A percentile compares a stretch with the other conserved stretches of the same genome.
phyloP scores from a whole-genome alignment of 2,888 invertebrate species.

The Pollenia amentaria region DNA sequence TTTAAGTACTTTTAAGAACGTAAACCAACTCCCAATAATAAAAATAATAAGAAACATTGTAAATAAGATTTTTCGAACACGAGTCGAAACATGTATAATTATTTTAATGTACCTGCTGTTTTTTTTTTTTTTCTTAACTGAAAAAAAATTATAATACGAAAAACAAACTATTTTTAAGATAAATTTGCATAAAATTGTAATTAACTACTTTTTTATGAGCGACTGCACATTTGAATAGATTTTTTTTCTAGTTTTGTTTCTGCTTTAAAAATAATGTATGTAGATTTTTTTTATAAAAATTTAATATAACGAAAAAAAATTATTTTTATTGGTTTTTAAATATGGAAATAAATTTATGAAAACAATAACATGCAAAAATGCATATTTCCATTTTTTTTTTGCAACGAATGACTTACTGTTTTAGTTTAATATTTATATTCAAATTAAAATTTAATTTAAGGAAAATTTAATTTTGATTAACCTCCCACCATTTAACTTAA shows the following conservation, averaged over 20 bases:
- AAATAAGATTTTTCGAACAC: constrained; percentile 70
- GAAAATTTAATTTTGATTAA: constrained; percentile 10
- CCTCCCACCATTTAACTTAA: too few relatives aligned
- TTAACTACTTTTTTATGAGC: constrained; percentile 77
- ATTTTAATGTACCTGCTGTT: constrained; percentile 73
- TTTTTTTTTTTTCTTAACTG: not conserved
- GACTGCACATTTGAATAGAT: constrained; percentile 72
- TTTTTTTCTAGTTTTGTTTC: constrained; percentile 52
- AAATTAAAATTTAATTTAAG: not conserved
- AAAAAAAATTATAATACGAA: constrained; percentile 18
- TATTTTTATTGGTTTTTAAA: constrained; percentile 66
- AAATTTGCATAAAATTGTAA: constrained; percentile 78
- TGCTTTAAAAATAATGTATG: not conserved
- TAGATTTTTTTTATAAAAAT: constrained; percentile 22
- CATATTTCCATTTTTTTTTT: constrained; percentile 8
- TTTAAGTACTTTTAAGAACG: constrained; percentile 41
- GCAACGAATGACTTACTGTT: constrained; percentile 24
- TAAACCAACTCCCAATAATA: constrained; percentile 12
- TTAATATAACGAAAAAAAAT: constrained; percentile 9
- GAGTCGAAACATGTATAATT: constrained; percentile 76
- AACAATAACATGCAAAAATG: constrained; percentile 39
- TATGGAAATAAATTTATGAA: constrained; percentile 58
- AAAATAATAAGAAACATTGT: constrained; percentile 19
- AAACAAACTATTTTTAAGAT: constrained; percentile 48
- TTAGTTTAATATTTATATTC: not conserved